Evolutionary conservation across 1,140 invertebrate species (phyloP), one percentile per base, ranked within the genome.

Genomic region (Papilio helenus): DNA sequence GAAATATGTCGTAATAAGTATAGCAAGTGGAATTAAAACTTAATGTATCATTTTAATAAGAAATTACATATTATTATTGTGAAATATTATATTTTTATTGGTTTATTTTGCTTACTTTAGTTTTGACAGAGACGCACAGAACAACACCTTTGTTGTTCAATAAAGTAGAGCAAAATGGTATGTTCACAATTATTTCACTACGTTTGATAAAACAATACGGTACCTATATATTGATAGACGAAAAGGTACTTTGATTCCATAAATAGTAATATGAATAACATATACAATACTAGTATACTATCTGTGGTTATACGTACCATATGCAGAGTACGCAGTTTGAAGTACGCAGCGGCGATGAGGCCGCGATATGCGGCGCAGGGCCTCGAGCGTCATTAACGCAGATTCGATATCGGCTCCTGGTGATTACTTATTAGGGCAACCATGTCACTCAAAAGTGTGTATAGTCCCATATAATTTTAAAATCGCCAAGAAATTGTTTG

Each of bases 341-440:
- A 20, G 29, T 76, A 58, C 73, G 23, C 42, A 51, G 20, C 83
- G 79, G 55, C 80, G 86, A 89, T 89, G 86, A 34, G 55, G 86
- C 88, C 86, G 87, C 86, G 89, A 91, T 91, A 91, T 86, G 79
- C 76, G 20, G 87, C 87, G 86, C 85, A 82, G 82, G 89, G 89
- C 90, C 55, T 55, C 34, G 76, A 55, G 84, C 86, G 84, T 88
- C 89, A 92, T 92, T 92, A 92, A 86, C 87, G 87, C 86, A 78
- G 82, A 83, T 86, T 87, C 85, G 87, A 87, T 89, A 86, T 83
- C 83, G 85, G 82, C 86, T 88, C 86, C 88, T 85, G 83, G 87
- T 89, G 88, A 90, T 91, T 91, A 87, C 86, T 82, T 61, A 78
- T 65, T 83, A 82, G 72, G 72, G 80, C 84, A 80, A 79, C 87